These are phyloP conservation scores for Acromyrmex heyeri DNA, from an alignment of 1,140 invertebrate genomes.

Conservation along the genomic window DNA sequence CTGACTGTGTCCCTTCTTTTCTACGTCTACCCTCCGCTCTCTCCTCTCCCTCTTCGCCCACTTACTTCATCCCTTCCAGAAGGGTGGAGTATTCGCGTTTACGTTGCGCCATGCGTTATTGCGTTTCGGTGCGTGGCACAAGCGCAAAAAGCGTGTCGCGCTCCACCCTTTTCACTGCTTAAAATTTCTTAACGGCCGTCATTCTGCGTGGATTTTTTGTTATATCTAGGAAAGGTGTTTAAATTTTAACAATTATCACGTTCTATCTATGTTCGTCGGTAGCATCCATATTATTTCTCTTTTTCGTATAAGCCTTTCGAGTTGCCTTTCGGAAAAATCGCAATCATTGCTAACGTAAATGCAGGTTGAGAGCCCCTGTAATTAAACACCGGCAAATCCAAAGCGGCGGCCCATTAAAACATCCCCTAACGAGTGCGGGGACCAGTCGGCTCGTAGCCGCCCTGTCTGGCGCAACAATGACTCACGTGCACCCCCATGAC, in stretches of 20 bases:
- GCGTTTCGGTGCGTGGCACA: conserved; percentile 73
- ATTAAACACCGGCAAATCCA: conserved; percentile 80
- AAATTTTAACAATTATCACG: background rate
- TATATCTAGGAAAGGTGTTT: background rate
- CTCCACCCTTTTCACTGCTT: conserved; percentile 45
- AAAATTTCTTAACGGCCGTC: conserved; percentile 22
- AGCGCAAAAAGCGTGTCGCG: conserved; percentile 66
- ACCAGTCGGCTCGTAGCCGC: conserved; percentile 70
- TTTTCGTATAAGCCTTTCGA: background rate
- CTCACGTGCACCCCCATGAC: conserved; percentile 75
- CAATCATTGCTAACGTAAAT: background rate
- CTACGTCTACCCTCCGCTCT: background rate
- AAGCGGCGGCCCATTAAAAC: conserved; percentile 79
- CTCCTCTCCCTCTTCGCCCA: conserved; percentile 9
- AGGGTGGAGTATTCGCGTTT: conserved; percentile 73
- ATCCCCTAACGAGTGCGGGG: conserved; percentile 78
- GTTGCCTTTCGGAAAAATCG: background rate
- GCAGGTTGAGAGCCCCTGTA: conserved; percentile 74
- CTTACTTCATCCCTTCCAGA: conserved; percentile 62
- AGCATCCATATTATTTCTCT: background rate
- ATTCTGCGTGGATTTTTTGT: background rate
- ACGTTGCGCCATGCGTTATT: conserved; percentile 75
- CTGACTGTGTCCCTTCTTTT: conserved; percentile 51
- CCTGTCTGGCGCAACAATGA: conserved; percentile 80
- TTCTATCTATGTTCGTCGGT: background rate